These are phyloP conservation scores for Drosophila nikananu DNA, from an alignment of 1,140 invertebrate species.

Conservation along the genomic window DNA sequence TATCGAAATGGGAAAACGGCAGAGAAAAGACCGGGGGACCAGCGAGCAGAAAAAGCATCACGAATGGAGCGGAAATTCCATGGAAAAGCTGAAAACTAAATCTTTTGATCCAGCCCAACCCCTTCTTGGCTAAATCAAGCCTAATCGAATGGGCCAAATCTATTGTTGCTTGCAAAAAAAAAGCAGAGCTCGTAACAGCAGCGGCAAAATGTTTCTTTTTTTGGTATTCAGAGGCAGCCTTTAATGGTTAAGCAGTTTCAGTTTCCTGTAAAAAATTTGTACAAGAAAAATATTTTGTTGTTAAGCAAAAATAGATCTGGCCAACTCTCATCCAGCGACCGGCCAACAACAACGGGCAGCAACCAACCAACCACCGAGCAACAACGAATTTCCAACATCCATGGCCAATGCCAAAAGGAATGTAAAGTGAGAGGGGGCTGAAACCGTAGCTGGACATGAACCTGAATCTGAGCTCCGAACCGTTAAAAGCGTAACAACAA, in stretches of 20 bases:
- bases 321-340: constrained; percentile 15
- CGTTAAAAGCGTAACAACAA: constrained; percentile 82
- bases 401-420: constrained; percentile 74
- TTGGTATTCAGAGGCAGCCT: constrained; percentile 44
- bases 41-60: constrained; percentile 59
- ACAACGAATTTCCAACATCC: constrained; percentile 3
- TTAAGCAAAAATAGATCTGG: constrained; percentile 80
- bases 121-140: constrained; percentile 75
- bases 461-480: constrained; percentile 51
- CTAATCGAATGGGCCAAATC: constrained; percentile 77
- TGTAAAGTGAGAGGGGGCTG: constrained; percentile 71
- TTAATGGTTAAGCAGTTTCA: constrained; percentile 78
- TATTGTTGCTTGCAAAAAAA: constrained; percentile 48
- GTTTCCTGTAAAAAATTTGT: constrained; percentile 75
- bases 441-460: constrained; percentile 48
- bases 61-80: constrained; percentile 81
- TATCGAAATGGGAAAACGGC: constrained; percentile 52
- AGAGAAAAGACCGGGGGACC: constrained; percentile 36
- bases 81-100: constrained; percentile 69
- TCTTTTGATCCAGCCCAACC: constrained; percentile 79
- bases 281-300: constrained; percentile 80
- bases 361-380: neutral
- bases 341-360: neutral
- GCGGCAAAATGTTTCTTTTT: constrained; percentile 60
- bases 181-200: constrained; percentile 33